A percentile compares a stretch with the other conserved stretches of the same genome.
phyloP scores from a whole-genome alignment of 2,113 vertebrate species.

The Ochotona curzoniae region DNA sequence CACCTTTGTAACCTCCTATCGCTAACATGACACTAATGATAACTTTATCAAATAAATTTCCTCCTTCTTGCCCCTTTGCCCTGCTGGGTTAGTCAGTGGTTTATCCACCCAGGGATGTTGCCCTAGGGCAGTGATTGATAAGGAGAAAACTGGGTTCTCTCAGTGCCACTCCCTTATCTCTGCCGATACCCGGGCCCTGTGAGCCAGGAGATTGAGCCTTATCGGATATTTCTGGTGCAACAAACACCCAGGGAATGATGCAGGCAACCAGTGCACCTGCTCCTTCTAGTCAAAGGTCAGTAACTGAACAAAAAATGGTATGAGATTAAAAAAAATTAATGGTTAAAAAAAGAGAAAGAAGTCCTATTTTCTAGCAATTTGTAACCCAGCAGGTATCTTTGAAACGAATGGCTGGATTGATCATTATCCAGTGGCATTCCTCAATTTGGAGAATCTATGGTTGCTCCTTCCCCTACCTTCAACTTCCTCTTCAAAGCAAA shows the following conservation, averaged over 20 bases:
- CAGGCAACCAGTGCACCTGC: slow-evolving; percentile 78
- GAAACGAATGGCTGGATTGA: not conserved
- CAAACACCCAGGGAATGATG: slow-evolving; percentile 74
- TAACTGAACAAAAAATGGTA: slow-evolving; percentile 63
- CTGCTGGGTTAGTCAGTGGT: slow-evolving; percentile 79
- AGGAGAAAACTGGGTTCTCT: slow-evolving; percentile 77
- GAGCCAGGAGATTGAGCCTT: slow-evolving; percentile 71
- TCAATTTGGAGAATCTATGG: slow-evolving; percentile 1
- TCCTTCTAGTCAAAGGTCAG: slow-evolving; percentile 82
- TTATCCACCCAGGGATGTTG: slow-evolving; percentile 79
- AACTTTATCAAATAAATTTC: slow-evolving; percentile 86
- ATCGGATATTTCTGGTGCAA: slow-evolving; percentile 80
- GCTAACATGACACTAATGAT: slow-evolving; percentile 82
- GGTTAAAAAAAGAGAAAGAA: slow-evolving; percentile 80
- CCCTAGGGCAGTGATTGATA: slow-evolving; percentile 83
- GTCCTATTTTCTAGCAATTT: slow-evolving; percentile 74
- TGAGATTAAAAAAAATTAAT: slow-evolving; percentile 82
- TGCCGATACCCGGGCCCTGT: slow-evolving; percentile 73
- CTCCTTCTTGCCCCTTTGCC: slow-evolving; percentile 68
- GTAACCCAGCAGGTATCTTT: slow-evolving; percentile 71
- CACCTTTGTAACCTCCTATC: slow-evolving; percentile 53
- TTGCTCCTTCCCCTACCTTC: not conserved
- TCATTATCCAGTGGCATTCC: slow-evolving; percentile 46
- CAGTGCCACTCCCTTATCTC: slow-evolving; percentile 77
- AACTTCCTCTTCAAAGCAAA: slow-evolving; percentile 34